phyloP scores from a whole-genome alignment of 2,797 vertebrate genomes.

The Prunella strophiata region DNA sequence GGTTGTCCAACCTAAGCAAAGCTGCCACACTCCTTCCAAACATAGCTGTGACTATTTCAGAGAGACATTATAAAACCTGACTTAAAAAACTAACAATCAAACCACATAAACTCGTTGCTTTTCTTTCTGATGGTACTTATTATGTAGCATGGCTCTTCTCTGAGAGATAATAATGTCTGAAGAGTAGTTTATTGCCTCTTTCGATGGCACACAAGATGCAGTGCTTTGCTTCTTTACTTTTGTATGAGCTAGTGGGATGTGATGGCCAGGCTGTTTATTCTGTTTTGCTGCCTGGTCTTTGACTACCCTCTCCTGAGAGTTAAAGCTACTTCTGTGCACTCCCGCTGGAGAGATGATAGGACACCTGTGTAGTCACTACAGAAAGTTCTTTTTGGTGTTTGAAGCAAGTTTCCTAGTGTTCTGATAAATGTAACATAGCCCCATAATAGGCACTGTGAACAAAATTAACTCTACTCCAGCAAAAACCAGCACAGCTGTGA shows the following conservation, averaged over 20 bases:
- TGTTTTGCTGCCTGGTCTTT: neutral
- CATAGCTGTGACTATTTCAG: neutral
- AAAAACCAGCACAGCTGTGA: neutral
- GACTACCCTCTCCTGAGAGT: neutral
- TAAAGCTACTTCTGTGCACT: neutral
- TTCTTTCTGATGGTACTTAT: neutral
- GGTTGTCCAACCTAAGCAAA: neutral
- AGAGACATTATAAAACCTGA: neutral
- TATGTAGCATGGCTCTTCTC: neutral
- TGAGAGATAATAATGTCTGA: neutral
- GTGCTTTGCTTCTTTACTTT: neutral
- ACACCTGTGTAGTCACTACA: neutral
- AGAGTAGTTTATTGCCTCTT: neutral
- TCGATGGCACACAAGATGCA: neutral
- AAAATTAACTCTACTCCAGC: neutral
- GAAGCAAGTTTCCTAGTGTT: neutral
- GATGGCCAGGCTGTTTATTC: neutral
- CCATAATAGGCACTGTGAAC: neutral
- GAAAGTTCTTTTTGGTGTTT: neutral
- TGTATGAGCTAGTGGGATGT: neutral
- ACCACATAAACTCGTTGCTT: accelerated
- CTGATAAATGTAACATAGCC: neutral
- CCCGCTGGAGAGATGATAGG: neutral
- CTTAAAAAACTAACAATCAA: neutral
- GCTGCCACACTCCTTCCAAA: neutral